Evolutionary conservation across 1,140 invertebrate genomes (phyloP).

Genomic region (Drosophila arizonae): DNA sequence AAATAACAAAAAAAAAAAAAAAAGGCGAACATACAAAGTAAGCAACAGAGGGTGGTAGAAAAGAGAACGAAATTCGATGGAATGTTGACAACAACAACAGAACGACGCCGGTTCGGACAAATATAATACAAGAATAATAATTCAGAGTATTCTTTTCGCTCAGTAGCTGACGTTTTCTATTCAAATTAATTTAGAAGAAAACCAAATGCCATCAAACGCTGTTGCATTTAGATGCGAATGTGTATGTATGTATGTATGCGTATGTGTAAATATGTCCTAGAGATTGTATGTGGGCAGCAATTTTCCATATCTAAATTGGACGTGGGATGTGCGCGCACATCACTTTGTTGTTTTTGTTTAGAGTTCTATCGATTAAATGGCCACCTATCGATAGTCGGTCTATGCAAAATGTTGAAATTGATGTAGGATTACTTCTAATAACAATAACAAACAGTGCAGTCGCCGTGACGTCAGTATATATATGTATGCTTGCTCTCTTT

Average conservation of each 20-base stretch:
- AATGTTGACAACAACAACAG: slow-evolving; percentile 55
- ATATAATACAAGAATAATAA: slow-evolving; percentile 58
- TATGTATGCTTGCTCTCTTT: slow-evolving; percentile 3
- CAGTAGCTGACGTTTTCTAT: slow-evolving; percentile 10
- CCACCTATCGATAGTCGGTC: slow-evolving; percentile 27
- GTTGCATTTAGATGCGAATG: slow-evolving; percentile 61
- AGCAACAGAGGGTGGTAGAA: slow-evolving; percentile 34
- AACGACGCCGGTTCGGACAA: slow-evolving; percentile 56
- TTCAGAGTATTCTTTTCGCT: slow-evolving; percentile 27
- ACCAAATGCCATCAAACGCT: slow-evolving; percentile 42
- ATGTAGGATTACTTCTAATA: slow-evolving; percentile 21
- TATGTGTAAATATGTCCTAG: slow-evolving; percentile 63
- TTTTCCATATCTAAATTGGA: slow-evolving; percentile 63
- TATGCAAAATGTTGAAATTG: slow-evolving; percentile 29
- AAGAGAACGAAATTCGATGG: slow-evolving; percentile 57
- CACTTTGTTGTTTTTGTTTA: slow-evolving; percentile 7
- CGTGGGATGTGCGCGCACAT: slow-evolving; percentile 43
- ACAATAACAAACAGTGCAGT: slow-evolving; percentile 18
- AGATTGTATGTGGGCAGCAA: slow-evolving; percentile 44
- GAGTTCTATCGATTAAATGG: slow-evolving; percentile 33
- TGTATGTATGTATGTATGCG: slow-evolving; percentile 43
- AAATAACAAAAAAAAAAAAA: slow-evolving; percentile 15
- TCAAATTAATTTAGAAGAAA: slow-evolving; percentile 14
- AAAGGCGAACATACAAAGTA: slow-evolving; percentile 29
- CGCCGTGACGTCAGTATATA: slow-evolving; percentile 56